Base-by-base conservation (phyloP, 2,113 vertebrate genomes). In the Collichthys lucidus region DNA sequence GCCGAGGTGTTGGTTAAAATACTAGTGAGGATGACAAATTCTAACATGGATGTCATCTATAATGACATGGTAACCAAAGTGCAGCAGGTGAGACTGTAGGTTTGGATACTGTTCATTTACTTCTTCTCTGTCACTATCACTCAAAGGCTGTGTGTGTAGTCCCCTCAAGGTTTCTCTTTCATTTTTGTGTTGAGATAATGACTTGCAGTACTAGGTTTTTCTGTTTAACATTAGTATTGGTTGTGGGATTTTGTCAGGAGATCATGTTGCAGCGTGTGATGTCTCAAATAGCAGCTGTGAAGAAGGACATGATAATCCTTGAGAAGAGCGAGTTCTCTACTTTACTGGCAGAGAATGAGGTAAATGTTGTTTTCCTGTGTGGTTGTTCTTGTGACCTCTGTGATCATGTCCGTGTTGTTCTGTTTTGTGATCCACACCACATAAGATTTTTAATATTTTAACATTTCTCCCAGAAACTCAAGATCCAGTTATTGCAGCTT, bases 291-390 rank as follows among this genome's bases (percentile, higher is more conserved):
- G 93, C 95, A 12, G 84, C 93, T 0, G 95, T 99, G 31, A 99
- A 98, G 94, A 99, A 99, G 85, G 98, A 99, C 91, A 99, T 99
- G 98, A 94, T 99, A 63, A 99, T 99, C 91, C 95, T 99, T 76
- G 98, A 99, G 92, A 99, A 97, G 94, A 99, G 98, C 84, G 98
- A 99, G 92, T 99, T 99, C 92, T 97, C 97, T 49, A 90, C 96
- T 9, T 95, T 99, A 59, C 91, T 97, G 88, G 92, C 96, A 74
- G 97, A 99, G 92, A 99, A 97, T 1, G 98, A 99, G 96, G 98
- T 99, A 94, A 89, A 85, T 1, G 1, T 59, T 59, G 40, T 20
- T 3, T 11, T 14, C 7, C 6, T 35, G 6, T 35, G 31, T n/a
- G 47, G 26, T 15, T 68, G 66, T 31, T 5, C 16, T 22, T 17